A percentile compares a stretch with the other conserved stretches of the same genome.
These are phyloP conservation scores for Watersipora subatra DNA, from an alignment of 1,140 invertebrate species.

Conservation along the genomic window DNA sequence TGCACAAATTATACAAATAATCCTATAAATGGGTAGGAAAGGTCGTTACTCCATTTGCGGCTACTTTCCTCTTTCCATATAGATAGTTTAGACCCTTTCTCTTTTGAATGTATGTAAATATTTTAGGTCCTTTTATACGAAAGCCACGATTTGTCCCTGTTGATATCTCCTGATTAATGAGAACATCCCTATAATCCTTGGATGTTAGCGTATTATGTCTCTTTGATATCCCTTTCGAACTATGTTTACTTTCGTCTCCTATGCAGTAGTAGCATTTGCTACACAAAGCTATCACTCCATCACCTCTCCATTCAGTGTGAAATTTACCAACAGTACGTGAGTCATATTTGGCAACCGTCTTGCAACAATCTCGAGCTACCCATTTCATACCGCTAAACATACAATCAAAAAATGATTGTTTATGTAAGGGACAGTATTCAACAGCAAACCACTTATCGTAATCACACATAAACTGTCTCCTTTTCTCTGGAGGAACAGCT, in stretches of 20 bases:
- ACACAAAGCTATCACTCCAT: background rate
- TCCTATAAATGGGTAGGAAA: background rate
- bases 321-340: background rate
- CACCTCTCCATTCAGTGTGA: background rate
- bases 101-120: background rate
- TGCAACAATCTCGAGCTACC: background rate
- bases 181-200: background rate
- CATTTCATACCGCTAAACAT: background rate
- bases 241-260: background rate
- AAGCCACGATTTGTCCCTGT: background rate
- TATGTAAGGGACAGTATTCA: background rate
- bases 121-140: background rate
- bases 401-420: background rate
- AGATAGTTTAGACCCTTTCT: background rate
- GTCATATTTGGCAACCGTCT: background rate
- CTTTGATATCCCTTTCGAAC: background rate
- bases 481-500: background rate
- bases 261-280: background rate
- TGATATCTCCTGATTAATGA: background rate
- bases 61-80: background rate
- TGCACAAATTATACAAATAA: background rate
- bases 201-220: background rate
- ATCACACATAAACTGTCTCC: background rate
- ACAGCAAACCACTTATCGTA: background rate
- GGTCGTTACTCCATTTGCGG: background rate